A percentile compares a stretch with the other conserved stretches of the same genome.
These are phyloP conservation scores for Selene dorsalis DNA, from an alignment of 2,797 vertebrate species.

Conservation along the genomic window DNA sequence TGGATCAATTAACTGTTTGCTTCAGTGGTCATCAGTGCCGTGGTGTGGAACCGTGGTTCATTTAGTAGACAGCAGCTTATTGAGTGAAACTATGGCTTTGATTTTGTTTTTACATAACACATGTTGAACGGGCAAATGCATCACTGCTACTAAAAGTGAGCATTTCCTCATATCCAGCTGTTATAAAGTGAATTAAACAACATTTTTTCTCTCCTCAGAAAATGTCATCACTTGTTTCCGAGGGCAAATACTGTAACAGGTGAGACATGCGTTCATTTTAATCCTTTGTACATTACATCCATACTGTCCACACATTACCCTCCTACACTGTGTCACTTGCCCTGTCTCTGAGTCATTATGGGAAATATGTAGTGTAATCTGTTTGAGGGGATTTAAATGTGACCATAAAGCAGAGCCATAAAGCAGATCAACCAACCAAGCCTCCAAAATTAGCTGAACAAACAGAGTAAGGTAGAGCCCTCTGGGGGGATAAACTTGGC, in stretches of 20 bases:
- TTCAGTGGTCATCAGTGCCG: slow-evolving; percentile 76
- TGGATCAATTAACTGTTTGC: slow-evolving; percentile 86
- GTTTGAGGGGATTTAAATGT: slow-evolving; percentile 62
- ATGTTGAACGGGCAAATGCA: background rate
- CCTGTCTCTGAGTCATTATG: slow-evolving; percentile 18
- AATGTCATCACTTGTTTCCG: slow-evolving; percentile 63
- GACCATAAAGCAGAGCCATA: slow-evolving; percentile 66
- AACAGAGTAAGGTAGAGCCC: slow-evolving; percentile 77
- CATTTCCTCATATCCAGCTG: background rate
- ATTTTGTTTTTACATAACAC: slow-evolving; percentile 34
- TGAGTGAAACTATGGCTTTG: slow-evolving; percentile 40
- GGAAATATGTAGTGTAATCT: slow-evolving; percentile 51
- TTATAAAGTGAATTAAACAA: slow-evolving; percentile 32
- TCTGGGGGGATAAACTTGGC: slow-evolving; percentile 71
- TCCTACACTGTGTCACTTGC: background rate
- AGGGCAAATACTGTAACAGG: slow-evolving; percentile 67
- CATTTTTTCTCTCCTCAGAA: slow-evolving; percentile 67
- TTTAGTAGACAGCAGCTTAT: slow-evolving; percentile 45
- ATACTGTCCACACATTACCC: slow-evolving; percentile 7
- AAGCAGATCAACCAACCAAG: slow-evolving; percentile 71
- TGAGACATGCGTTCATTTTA: slow-evolving; percentile 64
- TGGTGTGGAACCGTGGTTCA: slow-evolving; percentile 51
- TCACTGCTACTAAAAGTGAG: slow-evolving; percentile 1
- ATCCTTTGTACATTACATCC: slow-evolving; percentile 1
- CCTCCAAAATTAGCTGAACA: slow-evolving; percentile 80